A percentile compares a stretch with the other conserved stretches of the same genome.
These are phyloP conservation scores for Apodemus agrarius DNA, from an alignment of 2,797 vertebrate species.

Conservation along the genomic window DNA sequence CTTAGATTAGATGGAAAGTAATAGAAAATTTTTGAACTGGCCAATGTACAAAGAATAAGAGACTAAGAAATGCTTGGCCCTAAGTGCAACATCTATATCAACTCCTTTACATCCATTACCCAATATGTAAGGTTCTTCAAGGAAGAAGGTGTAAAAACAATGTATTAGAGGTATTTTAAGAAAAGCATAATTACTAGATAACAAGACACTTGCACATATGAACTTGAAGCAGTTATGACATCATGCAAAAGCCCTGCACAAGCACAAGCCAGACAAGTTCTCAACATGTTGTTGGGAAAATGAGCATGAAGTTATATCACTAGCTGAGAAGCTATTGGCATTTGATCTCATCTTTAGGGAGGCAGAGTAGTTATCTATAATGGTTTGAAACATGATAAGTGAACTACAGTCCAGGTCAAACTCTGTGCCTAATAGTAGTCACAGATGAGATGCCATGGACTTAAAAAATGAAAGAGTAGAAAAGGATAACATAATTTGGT, in stretches of 20 bases:
- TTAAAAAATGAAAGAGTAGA: not conserved
- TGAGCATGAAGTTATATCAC: not conserved
- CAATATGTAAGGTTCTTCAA: not conserved
- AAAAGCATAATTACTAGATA: not conserved
- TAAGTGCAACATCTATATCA: not conserved
- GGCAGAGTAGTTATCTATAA: not conserved
- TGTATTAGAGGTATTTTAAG: not conserved
- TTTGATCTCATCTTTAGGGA: not conserved
- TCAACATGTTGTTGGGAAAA: not conserved
- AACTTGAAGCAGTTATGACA: not conserved
- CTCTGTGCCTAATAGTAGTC: not conserved
- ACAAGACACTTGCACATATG: not conserved
- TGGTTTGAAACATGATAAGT: not conserved
- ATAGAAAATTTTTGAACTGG: not conserved
- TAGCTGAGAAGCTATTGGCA: not conserved
- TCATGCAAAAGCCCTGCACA: not conserved
- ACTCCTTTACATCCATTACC: not conserved
- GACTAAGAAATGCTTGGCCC: not conserved
- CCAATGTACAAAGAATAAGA: not conserved
- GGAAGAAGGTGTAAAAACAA: not conserved
- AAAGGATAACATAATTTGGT: not conserved
- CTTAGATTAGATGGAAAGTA: not conserved
- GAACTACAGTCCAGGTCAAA: not conserved
- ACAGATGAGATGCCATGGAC: not conserved
- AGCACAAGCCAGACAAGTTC: not conserved